Percentiles rank a stretch among this genome's conserved stretches.
phyloP scores from a whole-genome alignment of 2,113 vertebrate genomes.

The Artemisiospiza belli region DNA sequence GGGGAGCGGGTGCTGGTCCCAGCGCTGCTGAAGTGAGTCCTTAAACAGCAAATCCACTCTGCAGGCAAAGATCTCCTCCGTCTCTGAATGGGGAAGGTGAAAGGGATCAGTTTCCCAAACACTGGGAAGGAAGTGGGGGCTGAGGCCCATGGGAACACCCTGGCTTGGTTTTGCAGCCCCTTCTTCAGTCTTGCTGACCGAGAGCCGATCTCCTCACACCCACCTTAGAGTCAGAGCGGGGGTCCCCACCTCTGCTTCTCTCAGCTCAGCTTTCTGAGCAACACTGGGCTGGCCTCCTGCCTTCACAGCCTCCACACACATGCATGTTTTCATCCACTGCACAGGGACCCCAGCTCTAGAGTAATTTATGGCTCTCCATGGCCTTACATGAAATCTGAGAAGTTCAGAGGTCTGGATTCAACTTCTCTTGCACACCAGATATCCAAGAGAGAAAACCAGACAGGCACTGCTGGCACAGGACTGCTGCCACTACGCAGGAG shows the following conservation, averaged over 20 bases:
- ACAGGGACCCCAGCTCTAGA: rapidly evolving
- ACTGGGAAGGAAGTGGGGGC: background rate
- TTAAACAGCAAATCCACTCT: background rate
- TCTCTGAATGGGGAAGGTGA: background rate
- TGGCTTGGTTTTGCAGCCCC: background rate
- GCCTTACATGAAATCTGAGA: background rate
- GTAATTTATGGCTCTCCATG: background rate
- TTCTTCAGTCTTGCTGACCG: rapidly evolving
- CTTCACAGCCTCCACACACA: background rate
- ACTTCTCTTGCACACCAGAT: background rate
- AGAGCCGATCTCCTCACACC: background rate
- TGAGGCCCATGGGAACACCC: rapidly evolving
- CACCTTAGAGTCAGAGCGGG: too few species aligned
- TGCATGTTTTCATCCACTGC: background rate
- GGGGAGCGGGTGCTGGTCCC: background rate
- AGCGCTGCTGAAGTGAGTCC: background rate
- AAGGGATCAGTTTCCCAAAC: background rate
- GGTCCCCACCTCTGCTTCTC: background rate
- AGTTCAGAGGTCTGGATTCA: background rate
- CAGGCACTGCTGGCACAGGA: background rate
- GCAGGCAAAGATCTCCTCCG: background rate
- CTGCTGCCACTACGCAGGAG: background rate
- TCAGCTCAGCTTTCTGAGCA: rapidly evolving
- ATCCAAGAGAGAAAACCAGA: background rate
- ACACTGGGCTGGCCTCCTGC: background rate